phyloP scores from a whole-genome alignment of 2,113 vertebrate species.

The Hemiscyllium ocellatum region DNA sequence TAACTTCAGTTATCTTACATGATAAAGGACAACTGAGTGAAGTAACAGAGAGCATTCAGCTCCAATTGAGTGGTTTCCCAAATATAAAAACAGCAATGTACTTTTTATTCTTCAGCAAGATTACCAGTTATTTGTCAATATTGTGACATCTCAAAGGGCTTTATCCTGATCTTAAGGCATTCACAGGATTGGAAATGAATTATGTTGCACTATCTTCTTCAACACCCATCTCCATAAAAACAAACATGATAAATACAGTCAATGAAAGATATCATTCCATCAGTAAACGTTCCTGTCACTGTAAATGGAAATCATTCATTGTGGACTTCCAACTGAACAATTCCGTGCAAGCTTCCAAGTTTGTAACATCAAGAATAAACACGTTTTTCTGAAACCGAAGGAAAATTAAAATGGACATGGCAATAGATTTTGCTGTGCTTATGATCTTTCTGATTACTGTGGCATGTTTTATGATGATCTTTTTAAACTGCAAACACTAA shows the following conservation, averaged over 20 bases:
- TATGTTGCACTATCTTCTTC: background rate
- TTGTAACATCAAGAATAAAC: background rate
- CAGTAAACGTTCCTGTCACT: background rate
- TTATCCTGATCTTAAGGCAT: background rate
- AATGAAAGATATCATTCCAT: background rate
- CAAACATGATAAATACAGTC: background rate
- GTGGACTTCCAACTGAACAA: background rate
- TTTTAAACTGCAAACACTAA: background rate
- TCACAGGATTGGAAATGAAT: background rate
- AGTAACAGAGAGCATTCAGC: background rate
- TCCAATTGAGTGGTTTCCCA: background rate
- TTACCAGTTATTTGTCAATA: background rate
- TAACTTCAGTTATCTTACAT: background rate
- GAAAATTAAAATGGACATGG: conserved; percentile 4
- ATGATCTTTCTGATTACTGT: background rate
- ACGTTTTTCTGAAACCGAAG: background rate
- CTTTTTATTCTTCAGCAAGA: background rate
- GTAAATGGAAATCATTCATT: background rate
- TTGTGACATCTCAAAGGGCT: background rate
- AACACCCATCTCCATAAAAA: background rate
- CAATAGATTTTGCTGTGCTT: background rate
- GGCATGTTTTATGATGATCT: background rate
- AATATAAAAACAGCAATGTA: background rate
- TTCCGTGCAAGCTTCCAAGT: background rate
- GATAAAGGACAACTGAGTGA: background rate